Evolutionary conservation across 2,888 invertebrate genomes (phyloP).

Genomic region (Chymomyza procnemis): DNA sequence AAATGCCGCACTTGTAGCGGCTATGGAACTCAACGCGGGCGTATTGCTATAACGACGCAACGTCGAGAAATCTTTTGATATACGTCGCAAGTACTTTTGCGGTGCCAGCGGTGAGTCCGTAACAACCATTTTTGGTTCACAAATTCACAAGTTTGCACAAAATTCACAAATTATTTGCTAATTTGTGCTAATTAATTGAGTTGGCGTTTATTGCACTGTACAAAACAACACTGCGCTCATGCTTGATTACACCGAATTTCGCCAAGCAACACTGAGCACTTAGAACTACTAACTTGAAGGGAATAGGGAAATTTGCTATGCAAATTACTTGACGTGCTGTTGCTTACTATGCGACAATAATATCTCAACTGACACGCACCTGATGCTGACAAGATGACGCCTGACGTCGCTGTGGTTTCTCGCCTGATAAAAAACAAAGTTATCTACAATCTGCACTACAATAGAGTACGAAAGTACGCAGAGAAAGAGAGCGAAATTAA

Average conservation of each 20-base stretch:
- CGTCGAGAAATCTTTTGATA: constrained; percentile 72
- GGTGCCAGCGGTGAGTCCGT: constrained; percentile 57
- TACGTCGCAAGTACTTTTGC: constrained; percentile 67
- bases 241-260: not conserved
- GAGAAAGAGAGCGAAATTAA: not conserved
- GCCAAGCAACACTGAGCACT: too few relatives aligned
- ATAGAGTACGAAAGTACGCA: not conserved
- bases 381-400: constrained; percentile 23
- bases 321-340: not conserved
- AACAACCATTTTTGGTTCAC: constrained; percentile 47
- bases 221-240: not conserved
- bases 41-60: constrained; percentile 71
- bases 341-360: constrained; percentile 21
- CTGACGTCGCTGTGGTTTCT: not conserved
- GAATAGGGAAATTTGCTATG: not conserved
- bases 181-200: constrained; percentile 46
- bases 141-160: not conserved
- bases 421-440: constrained; percentile 28
- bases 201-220: not conserved
- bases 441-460: not conserved
- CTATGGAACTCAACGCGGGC: constrained; percentile 30
- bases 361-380: constrained; percentile 53
- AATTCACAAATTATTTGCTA: constrained; percentile 23
- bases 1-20: constrained; percentile 26
- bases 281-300: too few relatives aligned